Evolutionary conservation across 2,113 vertebrate species (phyloP), one percentile per base, ranked within the genome.

Genomic region (Chionomys nivalis): DNA sequence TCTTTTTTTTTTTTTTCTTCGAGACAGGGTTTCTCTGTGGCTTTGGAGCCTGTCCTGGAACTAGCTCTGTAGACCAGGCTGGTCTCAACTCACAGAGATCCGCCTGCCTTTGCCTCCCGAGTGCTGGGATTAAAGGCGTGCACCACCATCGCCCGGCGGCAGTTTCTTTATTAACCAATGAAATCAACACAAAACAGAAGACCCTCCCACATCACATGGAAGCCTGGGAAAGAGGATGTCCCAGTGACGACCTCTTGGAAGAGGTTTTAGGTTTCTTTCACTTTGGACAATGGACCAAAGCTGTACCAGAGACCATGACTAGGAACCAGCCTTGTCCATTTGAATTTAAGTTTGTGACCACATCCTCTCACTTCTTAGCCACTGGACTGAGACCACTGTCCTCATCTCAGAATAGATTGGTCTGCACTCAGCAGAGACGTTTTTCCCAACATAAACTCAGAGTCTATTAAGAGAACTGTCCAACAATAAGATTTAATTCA

Each of bases 401-500:
- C 82, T 44, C 7, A 0, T 83, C 83, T 95, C 82, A 47, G 92
- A 28, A 70, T 7, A 86, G 19, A 61, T 81, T 16, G 44, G n/a
- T 36, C 23, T 91, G 42, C 14, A 21, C 66, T 73, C n/a, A 44
- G 19, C 3, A 49, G 77, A 55, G 72, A 95, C 65, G 66, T 63
- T 9, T 65, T 82, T 72, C 4, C 14, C 23, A 75, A 58, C 75
- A 68, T 65, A 78, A 93, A 36, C 47, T 12, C 77, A 39, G 39
- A 79, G 4, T 28, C 73, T 96, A 4, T 24, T 93, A 36, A 42
- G 55, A 92, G 49, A 92, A 87, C 10, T 87, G 83, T 44, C 68
- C 49, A 82, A 93, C 58, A 89, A 11, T 33, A 42, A 83, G n/a
- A 78, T 86, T 88, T n/a, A 52, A 81, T 79, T 96, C 52, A 61